Base-by-base conservation (phyloP, 1,140 invertebrate genomes). In the Hylaeus volcanicus region DNA sequence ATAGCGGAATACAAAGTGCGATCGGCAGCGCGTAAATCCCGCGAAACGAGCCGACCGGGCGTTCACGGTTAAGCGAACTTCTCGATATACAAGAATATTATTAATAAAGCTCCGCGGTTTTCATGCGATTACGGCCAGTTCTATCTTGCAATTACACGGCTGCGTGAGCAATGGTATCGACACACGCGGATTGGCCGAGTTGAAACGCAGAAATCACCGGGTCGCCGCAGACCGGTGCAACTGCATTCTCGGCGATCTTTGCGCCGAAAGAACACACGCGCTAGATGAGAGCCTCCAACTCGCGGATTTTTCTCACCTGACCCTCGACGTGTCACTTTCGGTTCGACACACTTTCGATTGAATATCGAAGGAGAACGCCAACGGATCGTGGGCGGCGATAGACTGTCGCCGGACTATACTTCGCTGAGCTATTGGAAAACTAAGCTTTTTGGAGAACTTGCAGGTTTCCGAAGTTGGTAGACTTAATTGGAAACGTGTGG, bases 341-440 rank as follows among this genome's bases (percentile, higher is more conserved):
- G 79, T 81, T 76, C 66, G 74, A 77, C 79, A 55, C 74, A 81
- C 65, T 81, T 81, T 81, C 79, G n/a, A 79, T 56, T 11, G 70
- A 63, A 64, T 79, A 74, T 58, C 41, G 9, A 56, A 55, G 3
- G 15, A 11, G 70, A 56, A 74, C 53, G 61, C 60, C n/a, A n/a
- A 48, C 2, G 6, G 26, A 37, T 66, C 9, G 78, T 79, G 63
- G 71, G 71, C 78, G 78, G 53, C 51, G 69, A 56, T 53, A 37
- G 9, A 11, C 5, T n/a, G 39, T 15, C 11, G 61, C 26, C 4
- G n/a, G 58, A 63, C 68, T 48, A 26, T 58, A 79, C 14, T 64
- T 43, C 5, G 0, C 9, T 12, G 5, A 45, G 26, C 11, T 26
- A 43, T 58, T 26, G 26, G 26, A 26, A 26, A 26, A 26, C 26